Conservation (phyloP, 2,797 vertebrate genomes). For the Sphenopsis melanotis region DNA sequence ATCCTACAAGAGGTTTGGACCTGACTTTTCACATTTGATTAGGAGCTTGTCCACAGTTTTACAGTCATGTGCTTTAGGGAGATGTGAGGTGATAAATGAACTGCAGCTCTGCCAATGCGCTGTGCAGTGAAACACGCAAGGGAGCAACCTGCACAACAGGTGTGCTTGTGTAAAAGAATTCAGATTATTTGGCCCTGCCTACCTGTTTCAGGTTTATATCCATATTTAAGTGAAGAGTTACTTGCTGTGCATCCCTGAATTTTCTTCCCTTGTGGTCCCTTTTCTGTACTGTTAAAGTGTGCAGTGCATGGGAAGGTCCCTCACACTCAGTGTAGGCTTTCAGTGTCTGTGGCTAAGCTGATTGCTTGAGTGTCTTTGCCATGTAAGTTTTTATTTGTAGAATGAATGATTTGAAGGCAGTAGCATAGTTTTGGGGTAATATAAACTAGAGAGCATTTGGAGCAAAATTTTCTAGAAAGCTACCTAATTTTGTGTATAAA, state of each 20-base stretch:
- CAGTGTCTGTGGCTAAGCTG: not conserved
- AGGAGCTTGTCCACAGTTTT: not conserved
- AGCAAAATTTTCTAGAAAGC: not conserved
- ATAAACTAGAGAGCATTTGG: not conserved
- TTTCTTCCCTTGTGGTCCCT: not conserved
- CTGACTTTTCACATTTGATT: not conserved
- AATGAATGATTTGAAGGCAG: not conserved
- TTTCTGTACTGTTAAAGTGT: not conserved
- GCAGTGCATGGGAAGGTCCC: not conserved
- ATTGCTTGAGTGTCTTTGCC: not conserved
- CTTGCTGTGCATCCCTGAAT: not conserved
- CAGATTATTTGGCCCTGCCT: not conserved
- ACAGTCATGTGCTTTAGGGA: not conserved
- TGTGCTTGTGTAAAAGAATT: not conserved
- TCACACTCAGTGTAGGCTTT: not conserved
- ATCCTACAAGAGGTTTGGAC: constrained; percentile 91
- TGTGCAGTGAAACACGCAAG: not conserved
- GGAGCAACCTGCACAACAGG: not conserved
- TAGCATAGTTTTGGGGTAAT: not conserved
- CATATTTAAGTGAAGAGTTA: not conserved
- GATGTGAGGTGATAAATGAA: not conserved
- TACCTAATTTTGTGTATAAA: not conserved
- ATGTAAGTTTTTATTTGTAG: not conserved
- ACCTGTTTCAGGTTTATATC: not conserved
- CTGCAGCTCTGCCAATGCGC: not conserved